These are phyloP conservation scores for Mobula birostris DNA, from an alignment of 2,113 vertebrate species.

Conservation along the genomic window DNA sequence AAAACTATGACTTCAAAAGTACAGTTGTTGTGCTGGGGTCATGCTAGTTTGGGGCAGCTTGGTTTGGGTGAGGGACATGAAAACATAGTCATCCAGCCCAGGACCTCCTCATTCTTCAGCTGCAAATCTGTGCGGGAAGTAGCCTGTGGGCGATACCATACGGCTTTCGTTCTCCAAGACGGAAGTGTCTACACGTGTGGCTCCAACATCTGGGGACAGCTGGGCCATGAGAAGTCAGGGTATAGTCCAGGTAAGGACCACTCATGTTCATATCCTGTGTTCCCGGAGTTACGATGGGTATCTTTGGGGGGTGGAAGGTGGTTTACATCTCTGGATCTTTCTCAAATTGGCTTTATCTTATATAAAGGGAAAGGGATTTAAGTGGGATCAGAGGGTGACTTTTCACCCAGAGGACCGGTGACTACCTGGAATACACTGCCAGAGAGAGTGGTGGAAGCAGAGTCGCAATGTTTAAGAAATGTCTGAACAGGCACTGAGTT, in stretches of 20 bases:
- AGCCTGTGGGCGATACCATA: constrained; percentile 79
- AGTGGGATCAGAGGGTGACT: too few relatives aligned
- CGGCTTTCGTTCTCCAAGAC: constrained; percentile 79
- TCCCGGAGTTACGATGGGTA: too few relatives aligned
- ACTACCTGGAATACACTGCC: too few relatives aligned
- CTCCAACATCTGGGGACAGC: constrained; percentile 81
- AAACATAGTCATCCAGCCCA: constrained; percentile 68
- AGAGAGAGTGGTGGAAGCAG: too few relatives aligned
- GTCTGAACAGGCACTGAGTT: too few relatives aligned
- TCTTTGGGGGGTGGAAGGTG: background rate
- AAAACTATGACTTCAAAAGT: constrained; percentile 11
- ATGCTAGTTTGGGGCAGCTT: constrained; percentile 78
- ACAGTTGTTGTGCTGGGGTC: constrained; percentile 91
- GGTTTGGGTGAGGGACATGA: constrained; percentile 64
- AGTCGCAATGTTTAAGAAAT: too few relatives aligned
- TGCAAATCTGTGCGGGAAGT: constrained; percentile 74
- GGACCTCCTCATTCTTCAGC: constrained; percentile 62
- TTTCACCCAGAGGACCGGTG: too few relatives aligned
- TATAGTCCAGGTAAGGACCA: constrained; percentile 67
- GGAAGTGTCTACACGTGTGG: constrained; percentile 89
- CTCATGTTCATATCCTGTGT: background rate
- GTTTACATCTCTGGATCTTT: too few relatives aligned
- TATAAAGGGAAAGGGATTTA: too few relatives aligned
- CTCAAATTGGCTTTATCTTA: too few relatives aligned
- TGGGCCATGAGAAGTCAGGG: constrained; percentile 78